phyloP scores from a whole-genome alignment of 2,888 invertebrate species.

The Acronicta alni region DNA sequence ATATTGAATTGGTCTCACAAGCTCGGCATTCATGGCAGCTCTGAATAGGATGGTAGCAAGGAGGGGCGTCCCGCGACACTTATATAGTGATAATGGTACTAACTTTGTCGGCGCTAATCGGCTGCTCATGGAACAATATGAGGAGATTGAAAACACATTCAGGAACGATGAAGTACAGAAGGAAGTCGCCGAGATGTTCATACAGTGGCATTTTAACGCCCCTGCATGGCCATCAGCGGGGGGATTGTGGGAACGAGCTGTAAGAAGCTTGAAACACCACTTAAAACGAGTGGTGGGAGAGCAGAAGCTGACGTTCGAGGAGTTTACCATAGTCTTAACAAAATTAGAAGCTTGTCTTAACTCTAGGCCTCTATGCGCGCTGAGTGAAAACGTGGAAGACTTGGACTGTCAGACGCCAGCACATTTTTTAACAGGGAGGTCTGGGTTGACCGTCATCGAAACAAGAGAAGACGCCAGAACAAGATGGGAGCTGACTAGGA shows the following conservation, averaged over 20 bases:
- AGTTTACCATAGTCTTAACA: neutral
- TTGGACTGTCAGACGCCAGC: constrained; percentile 1
- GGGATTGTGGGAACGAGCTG: neutral
- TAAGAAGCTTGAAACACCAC: constrained; percentile 2
- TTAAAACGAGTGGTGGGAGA: neutral
- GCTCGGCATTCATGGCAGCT: constrained; percentile 10
- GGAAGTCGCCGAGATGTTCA: neutral
- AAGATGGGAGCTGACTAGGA: constrained; percentile 4
- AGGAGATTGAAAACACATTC: neutral
- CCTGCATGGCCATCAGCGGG: constrained; percentile 4
- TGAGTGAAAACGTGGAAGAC: constrained; percentile 1
- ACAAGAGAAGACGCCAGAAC: constrained; percentile 3
- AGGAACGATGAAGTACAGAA: neutral
- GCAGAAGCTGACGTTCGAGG: too few relatives aligned
- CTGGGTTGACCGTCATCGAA: constrained; percentile 1
- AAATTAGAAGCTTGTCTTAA: constrained; percentile 4
- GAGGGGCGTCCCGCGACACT: neutral
- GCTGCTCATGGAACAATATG: neutral
- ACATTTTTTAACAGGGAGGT: constrained; percentile 2
- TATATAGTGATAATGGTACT: constrained; percentile 16
- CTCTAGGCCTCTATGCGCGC: neutral
- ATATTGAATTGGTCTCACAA: constrained; percentile 12
- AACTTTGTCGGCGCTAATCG: constrained; percentile 13
- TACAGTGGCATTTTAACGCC: neutral
- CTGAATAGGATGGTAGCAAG: constrained; percentile 3